Percentiles rank a stretch among this genome's conserved stretches.
Conservation (phyloP, 2,888 invertebrate species). For the Hoplodrina blanda region DNA sequence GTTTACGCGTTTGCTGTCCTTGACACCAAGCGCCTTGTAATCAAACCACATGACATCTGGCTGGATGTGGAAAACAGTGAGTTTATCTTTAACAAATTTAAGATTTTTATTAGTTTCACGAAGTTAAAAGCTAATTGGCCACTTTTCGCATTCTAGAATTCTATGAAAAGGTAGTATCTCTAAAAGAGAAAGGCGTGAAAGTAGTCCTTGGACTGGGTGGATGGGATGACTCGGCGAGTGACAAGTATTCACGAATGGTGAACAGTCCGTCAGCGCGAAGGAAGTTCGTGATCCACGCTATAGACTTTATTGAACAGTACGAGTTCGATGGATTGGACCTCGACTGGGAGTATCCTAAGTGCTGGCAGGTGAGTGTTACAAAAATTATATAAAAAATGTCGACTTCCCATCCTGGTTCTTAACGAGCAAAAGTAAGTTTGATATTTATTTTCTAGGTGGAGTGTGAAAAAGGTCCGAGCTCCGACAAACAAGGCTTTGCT, state of each 20-base stretch:
- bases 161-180: conserved; percentile 95
- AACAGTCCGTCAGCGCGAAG: conserved; percentile 93
- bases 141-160: conserved; percentile 90
- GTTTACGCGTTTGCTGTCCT: conserved; percentile 98
- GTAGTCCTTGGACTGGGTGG: conserved; percentile 97
- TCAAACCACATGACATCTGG: conserved; percentile 97
- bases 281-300: conserved; percentile 93
- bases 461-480: conserved; percentile 95
- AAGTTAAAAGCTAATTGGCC: neutral
- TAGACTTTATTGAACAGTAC: conserved; percentile 94
- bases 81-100: conserved; percentile 66
- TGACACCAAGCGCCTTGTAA: conserved; percentile 93
- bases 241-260: conserved; percentile 96
- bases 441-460: conserved; percentile 90
- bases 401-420: neutral
- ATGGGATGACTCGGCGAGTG: conserved; percentile 98
- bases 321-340: conserved; percentile 97
- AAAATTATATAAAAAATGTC: neutral
- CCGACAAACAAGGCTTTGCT: conserved; percentile 95
- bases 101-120: neutral
- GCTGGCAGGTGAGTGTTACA: conserved; percentile 93
- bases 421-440: neutral
- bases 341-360: conserved; percentile 98
- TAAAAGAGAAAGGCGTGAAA: conserved; percentile 94
- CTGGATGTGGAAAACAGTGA: conserved; percentile 96